phyloP scores from a whole-genome alignment of 2,888 invertebrate genomes.

The Chymomyza fuscimana region DNA sequence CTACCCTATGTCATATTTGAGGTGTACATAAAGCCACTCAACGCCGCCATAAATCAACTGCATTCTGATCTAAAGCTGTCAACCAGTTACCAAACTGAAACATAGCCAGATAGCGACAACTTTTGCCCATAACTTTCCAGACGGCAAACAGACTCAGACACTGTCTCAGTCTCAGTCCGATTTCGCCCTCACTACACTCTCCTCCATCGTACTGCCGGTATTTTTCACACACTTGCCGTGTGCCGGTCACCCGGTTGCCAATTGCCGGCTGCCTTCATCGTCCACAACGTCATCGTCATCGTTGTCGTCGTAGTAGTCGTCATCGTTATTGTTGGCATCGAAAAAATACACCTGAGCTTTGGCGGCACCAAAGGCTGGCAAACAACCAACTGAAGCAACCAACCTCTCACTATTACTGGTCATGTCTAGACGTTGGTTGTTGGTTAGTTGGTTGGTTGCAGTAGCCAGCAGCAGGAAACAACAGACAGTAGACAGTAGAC shows the following conservation, averaged over 20 bases:
- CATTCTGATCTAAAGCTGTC: slow-evolving; percentile 71
- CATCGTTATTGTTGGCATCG: slow-evolving; percentile 6
- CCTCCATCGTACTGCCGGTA: slow-evolving; percentile 22
- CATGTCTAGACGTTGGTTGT: background rate
- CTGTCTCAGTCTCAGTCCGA: background rate
- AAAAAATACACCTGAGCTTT: slow-evolving; percentile 61
- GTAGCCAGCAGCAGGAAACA: slow-evolving; percentile 68
- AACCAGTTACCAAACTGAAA: slow-evolving; percentile 29
- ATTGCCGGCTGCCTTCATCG: slow-evolving; percentile 49
- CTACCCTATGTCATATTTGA: slow-evolving; percentile 71
- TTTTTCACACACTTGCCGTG: slow-evolving; percentile 39
- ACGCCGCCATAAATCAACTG: slow-evolving; percentile 74
- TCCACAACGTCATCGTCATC: slow-evolving; percentile 28
- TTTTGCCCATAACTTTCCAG: slow-evolving; percentile 61
- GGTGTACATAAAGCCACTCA: slow-evolving; percentile 73
- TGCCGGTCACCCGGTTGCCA: slow-evolving; percentile 34
- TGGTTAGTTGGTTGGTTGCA: background rate
- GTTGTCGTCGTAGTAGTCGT: slow-evolving; percentile 21
- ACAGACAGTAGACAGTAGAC: slow-evolving; percentile 52
- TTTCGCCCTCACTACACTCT: slow-evolving; percentile 4
- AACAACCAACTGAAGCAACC: background rate
- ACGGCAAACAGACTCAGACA: slow-evolving; percentile 47
- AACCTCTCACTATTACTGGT: slow-evolving; percentile 12
- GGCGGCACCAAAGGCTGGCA: slow-evolving; percentile 16
- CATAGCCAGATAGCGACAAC: slow-evolving; percentile 40